Percentiles rank a stretch among this genome's conserved stretches.
These are phyloP conservation scores for Drosophila sordidula DNA, from an alignment of 2,888 invertebrate species.

Conservation along the genomic window DNA sequence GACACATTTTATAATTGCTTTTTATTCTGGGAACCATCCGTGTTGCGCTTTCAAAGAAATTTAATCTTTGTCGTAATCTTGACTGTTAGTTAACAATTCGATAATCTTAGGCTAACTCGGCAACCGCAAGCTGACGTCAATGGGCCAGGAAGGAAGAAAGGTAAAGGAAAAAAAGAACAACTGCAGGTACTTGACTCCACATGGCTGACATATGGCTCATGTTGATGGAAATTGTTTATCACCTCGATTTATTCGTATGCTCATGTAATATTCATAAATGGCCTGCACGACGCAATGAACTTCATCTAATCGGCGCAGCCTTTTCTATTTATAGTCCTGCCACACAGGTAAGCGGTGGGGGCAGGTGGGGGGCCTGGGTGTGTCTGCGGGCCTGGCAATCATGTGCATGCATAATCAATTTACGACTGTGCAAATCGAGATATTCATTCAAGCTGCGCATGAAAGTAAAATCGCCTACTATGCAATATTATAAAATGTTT, in stretches of 20 bases:
- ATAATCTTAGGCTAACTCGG: neutral
- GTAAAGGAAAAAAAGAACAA: slow-evolving; percentile 3
- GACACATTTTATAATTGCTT: no score
- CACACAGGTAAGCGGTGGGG: slow-evolving; percentile 8
- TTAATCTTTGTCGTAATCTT: neutral
- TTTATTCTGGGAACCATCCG: no score
- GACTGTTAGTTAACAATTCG: slow-evolving; percentile 4
- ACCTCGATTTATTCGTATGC: slow-evolving; percentile 37
- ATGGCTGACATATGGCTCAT: slow-evolving; percentile 63
- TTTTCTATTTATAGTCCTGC: slow-evolving; percentile 57
- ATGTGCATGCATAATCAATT: slow-evolving; percentile 71
- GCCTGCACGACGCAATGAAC: slow-evolving; percentile 41
- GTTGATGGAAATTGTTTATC: slow-evolving; percentile 69
- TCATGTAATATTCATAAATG: slow-evolving; percentile 75
- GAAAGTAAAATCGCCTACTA: slow-evolving; percentile 56
- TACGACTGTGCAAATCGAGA: slow-evolving; percentile 54
- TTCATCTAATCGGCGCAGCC: slow-evolving; percentile 51
- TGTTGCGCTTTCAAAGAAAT: no score
- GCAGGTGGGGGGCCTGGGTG: neutral
- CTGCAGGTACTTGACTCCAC: slow-evolving; percentile 45
- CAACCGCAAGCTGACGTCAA: slow-evolving; percentile 42
- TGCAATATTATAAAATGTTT: slow-evolving; percentile 46
- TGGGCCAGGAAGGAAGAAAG: slow-evolving; percentile 11
- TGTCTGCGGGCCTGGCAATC: slow-evolving; percentile 19
- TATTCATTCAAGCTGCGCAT: slow-evolving; percentile 55